Percentiles rank a stretch among this genome's conserved stretches.
Conservation (phyloP, 2,113 vertebrate genomes). For the Thomomys bottae region DNA sequence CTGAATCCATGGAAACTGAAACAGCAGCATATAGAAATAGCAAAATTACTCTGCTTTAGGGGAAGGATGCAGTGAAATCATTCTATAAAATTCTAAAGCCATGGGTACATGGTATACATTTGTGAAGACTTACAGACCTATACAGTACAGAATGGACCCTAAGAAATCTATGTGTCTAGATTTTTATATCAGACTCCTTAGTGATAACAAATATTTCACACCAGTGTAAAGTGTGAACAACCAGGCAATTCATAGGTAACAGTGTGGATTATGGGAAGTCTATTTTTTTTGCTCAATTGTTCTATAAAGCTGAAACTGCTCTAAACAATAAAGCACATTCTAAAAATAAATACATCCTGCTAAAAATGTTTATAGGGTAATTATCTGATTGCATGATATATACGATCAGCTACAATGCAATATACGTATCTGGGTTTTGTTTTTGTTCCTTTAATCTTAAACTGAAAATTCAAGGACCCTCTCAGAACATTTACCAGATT, state of each 20-base stretch:
- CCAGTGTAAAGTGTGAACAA: neutral
- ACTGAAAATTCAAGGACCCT: conserved; percentile 3
- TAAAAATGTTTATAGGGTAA: conserved; percentile 6
- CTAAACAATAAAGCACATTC: neutral
- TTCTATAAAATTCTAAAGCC: neutral
- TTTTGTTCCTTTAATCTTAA: neutral
- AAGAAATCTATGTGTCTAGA: neutral
- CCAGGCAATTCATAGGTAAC: neutral
- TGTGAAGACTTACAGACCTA: neutral
- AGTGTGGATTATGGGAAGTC: neutral
- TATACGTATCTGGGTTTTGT: neutral
- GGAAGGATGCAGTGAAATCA: neutral
- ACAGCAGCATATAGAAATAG: neutral
- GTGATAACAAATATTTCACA: neutral
- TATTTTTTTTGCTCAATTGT: neutral
- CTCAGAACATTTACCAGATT: neutral
- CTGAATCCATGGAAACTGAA: neutral
- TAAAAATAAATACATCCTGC: neutral
- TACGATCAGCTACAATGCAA: neutral
- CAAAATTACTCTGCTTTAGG: neutral
- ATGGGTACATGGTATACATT: neutral
- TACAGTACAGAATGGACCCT: neutral
- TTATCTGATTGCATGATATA: neutral
- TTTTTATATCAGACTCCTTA: neutral
- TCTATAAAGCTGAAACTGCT: neutral